Evolutionary conservation across 2,113 vertebrate species (phyloP).

Genomic region (Poecile atricapillus): DNA sequence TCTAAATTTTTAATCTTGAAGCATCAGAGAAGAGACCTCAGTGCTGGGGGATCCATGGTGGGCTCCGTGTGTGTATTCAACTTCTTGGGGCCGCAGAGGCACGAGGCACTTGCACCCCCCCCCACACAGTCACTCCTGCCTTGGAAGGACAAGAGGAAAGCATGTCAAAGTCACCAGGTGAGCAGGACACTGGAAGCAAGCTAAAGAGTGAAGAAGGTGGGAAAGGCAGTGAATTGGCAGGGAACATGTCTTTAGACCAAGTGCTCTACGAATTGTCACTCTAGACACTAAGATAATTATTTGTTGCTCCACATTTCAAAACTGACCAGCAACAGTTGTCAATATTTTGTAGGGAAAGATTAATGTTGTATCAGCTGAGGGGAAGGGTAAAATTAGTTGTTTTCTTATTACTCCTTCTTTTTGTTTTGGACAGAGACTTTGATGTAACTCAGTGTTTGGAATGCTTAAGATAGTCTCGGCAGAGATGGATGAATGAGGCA

Average conservation of each 20-base stretch:
- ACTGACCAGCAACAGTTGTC: not conserved
- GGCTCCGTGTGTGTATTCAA: not conserved
- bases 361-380: not conserved
- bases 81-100: not conserved
- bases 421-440: not conserved
- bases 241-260: not conserved
- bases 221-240: not conserved
- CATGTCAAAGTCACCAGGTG: not conserved
- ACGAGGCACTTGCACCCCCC: not conserved
- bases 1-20: not conserved
- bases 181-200: not conserved
- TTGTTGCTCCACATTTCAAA: not conserved
- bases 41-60: too few relatives aligned
- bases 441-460: not conserved
- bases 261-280: not conserved
- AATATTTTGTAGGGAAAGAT: not conserved
- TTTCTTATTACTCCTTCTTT: not conserved
- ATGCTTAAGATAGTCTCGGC: not conserved
- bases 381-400: not conserved
- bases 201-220: not conserved
- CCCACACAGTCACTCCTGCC: not conserved
- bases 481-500: conserved; percentile 1
- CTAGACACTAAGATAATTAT: not conserved
- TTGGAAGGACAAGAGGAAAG: not conserved
- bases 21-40: not conserved